Evolutionary conservation across 2,797 vertebrate genomes (phyloP).

Genomic region (Yasuhikotakia modesta): DNA sequence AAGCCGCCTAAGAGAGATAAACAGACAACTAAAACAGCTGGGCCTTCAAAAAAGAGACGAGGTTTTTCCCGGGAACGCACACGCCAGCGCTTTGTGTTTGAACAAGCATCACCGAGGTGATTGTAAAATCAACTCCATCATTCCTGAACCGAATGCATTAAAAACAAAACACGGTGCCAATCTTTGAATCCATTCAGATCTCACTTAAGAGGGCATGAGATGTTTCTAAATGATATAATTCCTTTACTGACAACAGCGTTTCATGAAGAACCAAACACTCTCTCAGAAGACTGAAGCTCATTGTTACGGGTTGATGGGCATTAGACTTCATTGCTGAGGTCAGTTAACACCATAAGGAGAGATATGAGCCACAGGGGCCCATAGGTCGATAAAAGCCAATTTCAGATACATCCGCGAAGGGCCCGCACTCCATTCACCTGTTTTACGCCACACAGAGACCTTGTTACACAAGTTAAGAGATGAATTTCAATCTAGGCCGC

Average conservation of each 20-base stretch:
- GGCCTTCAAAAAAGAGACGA: slow-evolving; percentile 9
- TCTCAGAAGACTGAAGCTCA: neutral
- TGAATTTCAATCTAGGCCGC: slow-evolving; percentile 22
- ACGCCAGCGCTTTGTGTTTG: neutral
- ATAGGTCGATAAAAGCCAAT: slow-evolving; percentile 37
- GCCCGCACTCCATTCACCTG: slow-evolving; percentile 40
- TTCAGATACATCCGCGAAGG: slow-evolving; percentile 37
- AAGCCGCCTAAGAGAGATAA: slow-evolving; percentile 2
- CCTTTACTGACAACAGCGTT: neutral
- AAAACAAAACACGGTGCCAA: slow-evolving; percentile 1
- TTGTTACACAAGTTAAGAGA: slow-evolving; percentile 35
- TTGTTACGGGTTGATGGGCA: neutral
- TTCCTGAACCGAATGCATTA: slow-evolving; percentile 19
- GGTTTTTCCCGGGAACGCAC: slow-evolving; percentile 12
- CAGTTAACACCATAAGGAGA: slow-evolving; percentile 14
- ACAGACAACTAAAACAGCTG: slow-evolving; percentile 30
- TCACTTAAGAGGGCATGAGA: slow-evolving; percentile 2
- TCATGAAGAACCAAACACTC: neutral
- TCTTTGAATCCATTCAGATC: slow-evolving; percentile 15
- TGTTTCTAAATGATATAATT: slow-evolving; percentile 5
- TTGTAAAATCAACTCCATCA: slow-evolving; percentile 2
- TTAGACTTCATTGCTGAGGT: neutral
- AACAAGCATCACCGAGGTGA: slow-evolving; percentile 8
- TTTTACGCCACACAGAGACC: slow-evolving; percentile 24
- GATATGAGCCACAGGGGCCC: neutral